Evolutionary conservation across 1,140 invertebrate genomes (phyloP), one percentile per base, ranked within the genome.

Genomic region (Mercenaria mercenaria): DNA sequence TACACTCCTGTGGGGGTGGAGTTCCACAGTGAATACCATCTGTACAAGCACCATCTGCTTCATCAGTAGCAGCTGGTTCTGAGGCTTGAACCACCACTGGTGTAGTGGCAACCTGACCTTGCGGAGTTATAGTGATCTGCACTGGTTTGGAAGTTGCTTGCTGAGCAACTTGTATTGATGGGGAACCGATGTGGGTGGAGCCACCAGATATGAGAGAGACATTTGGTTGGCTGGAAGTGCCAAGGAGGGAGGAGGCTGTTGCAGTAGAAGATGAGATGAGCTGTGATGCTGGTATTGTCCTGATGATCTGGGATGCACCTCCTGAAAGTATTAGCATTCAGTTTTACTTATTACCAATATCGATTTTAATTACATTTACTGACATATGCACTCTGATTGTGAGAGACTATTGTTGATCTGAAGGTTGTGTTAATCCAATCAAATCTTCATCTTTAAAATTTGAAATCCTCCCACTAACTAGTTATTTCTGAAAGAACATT

Each of bases 81-180:
- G 56, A 18, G 0, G 80, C 43, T 88, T 85, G 81, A 32, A 64
- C 86, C 50, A 82, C 88, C 47, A 84, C 47, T 87, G 84, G 77
- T 18, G 90, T 83, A 13, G 90, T 81, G n/a, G 91, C 87, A 77
- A 86, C 83, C 72, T 76, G 87, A n/a, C 81, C 89, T 29, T 92
- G 90, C 59, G 93, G 94, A 23, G 92, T 94, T 39, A 93, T 93
- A 26, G 94, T 94, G 43, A 94, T 94, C 84, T 93, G 93, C 23
- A 94, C 93, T 59, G 93, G 94, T 87, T 93, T 91, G 0, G 84
- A 43, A 56, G 56, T 26, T 43, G 59, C 18, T 85, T 69, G 34
- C 41, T n/a, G 37, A 20, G 72, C 82, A 37, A 61, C 56, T 18
- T 64, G 59, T 11, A 81, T 59, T n/a, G 61, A 26, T 29, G 15